Percentiles rank a stretch among this genome's conserved stretches.
phyloP scores from a whole-genome alignment of 2,113 vertebrate genomes.

The Dromiciops gliroides region DNA sequence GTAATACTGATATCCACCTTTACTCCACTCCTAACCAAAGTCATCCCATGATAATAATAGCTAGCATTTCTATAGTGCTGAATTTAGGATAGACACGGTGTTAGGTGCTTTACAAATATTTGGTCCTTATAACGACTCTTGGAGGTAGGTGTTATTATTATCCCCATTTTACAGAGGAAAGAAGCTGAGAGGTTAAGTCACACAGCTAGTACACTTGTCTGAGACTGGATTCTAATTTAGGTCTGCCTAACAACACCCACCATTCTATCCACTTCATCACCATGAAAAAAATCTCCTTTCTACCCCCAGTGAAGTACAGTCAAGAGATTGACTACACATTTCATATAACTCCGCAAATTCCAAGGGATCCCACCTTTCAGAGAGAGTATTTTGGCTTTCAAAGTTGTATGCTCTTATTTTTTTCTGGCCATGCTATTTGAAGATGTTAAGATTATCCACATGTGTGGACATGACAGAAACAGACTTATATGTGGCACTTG shows the following conservation, averaged over 20 bases:
- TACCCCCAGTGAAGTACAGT: not conserved
- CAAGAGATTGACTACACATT: not conserved
- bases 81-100: not conserved
- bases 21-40: not conserved
- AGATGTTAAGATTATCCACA: not conserved
- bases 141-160: not conserved
- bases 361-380: not conserved
- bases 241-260: not conserved
- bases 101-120: not conserved
- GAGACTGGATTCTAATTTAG: not conserved
- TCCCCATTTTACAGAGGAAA: not conserved
- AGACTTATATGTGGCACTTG: not conserved
- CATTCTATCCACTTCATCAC: not conserved
- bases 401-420: not conserved
- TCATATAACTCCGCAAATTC: not conserved
- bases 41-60: not conserved
- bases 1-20: not conserved
- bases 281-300: not conserved
- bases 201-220: not conserved
- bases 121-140: not conserved
- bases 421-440: not conserved
- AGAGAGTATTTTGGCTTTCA: not conserved
- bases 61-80: not conserved
- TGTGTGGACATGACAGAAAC: not conserved
- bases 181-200: not conserved